Evolutionary conservation across 1,140 invertebrate genomes (phyloP).

Genomic region (Archivesica marissinica): DNA sequence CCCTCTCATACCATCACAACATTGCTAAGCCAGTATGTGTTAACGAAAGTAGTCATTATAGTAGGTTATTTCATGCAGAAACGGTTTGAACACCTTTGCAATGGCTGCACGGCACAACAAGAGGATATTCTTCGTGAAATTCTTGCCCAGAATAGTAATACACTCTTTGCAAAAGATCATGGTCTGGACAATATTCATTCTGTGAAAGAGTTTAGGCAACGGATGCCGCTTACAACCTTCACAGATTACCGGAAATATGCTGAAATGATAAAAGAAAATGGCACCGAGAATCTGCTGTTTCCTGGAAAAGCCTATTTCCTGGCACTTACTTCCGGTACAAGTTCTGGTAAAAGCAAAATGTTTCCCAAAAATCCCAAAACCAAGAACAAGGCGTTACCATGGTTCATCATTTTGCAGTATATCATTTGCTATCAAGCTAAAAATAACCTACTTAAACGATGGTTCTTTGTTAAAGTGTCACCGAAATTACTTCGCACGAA

Average conservation of each 20-base stretch:
- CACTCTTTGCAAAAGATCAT: slow-evolving; percentile 7
- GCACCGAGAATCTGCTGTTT: slow-evolving; percentile 29
- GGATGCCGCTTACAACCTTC: slow-evolving; percentile 40
- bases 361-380: slow-evolving; percentile 28
- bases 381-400: neutral
- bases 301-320: slow-evolving; percentile 41
- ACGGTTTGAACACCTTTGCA: neutral
- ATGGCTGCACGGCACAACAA: slow-evolving; percentile 13
- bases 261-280: slow-evolving; percentile 13
- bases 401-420: neutral
- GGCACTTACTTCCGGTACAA: slow-evolving; percentile 50
- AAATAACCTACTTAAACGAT: slow-evolving; percentile 18
- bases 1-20: neutral
- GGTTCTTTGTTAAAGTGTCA: neutral
- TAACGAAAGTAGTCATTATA: neutral
- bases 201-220: slow-evolving; percentile 25
- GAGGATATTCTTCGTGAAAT: slow-evolving; percentile 19
- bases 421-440: neutral
- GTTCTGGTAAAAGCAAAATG: slow-evolving; percentile 48
- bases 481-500: neutral
- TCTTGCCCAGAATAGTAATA: slow-evolving; percentile 41
- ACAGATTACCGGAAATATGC: slow-evolving; percentile 15
- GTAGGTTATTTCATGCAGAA: neutral
- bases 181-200: neutral
- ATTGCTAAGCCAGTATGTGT: slow-evolving; percentile 3